Evolutionary conservation across 2,888 invertebrate species (phyloP).

Genomic region (Diploptera punctata): DNA sequence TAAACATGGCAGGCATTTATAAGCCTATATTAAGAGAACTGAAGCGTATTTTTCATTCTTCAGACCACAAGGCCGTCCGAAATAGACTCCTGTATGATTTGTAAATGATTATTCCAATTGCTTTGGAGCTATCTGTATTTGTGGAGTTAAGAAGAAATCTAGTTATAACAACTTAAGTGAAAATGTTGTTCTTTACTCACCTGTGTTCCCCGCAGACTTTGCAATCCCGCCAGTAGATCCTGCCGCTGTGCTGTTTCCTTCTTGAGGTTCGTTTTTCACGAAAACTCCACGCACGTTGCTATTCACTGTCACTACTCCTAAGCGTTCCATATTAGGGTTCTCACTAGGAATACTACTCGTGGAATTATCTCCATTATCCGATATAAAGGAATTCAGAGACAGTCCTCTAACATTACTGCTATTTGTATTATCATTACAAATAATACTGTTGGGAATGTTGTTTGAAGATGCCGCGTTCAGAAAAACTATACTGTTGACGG

Average conservation of each 20-base stretch:
- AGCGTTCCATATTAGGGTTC: background rate
- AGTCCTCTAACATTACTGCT: background rate
- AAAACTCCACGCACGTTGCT: constrained; percentile 1
- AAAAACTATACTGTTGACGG: background rate
- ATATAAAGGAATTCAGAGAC: no score
- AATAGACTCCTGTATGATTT: no score
- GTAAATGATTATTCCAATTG: no score
- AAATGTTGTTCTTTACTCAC: no score
- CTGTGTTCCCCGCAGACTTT: background rate
- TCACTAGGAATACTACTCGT: background rate
- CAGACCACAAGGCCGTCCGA: no score
- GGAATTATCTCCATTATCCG: background rate
- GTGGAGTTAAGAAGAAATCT: no score
- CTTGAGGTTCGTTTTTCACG: constrained; percentile 7
- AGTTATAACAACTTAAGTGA: no score
- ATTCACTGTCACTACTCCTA: background rate
- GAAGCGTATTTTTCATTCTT: no score
- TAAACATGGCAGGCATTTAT: no score
- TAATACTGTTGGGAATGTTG: background rate
- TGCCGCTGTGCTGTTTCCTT: background rate
- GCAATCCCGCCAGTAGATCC: background rate
- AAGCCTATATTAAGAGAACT: no score
- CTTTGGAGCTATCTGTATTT: no score
- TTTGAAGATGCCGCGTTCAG: background rate
- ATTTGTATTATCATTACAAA: no score